Base-by-base conservation (phyloP, 2,113 vertebrate genomes). In the Rutilus rutilus region DNA sequence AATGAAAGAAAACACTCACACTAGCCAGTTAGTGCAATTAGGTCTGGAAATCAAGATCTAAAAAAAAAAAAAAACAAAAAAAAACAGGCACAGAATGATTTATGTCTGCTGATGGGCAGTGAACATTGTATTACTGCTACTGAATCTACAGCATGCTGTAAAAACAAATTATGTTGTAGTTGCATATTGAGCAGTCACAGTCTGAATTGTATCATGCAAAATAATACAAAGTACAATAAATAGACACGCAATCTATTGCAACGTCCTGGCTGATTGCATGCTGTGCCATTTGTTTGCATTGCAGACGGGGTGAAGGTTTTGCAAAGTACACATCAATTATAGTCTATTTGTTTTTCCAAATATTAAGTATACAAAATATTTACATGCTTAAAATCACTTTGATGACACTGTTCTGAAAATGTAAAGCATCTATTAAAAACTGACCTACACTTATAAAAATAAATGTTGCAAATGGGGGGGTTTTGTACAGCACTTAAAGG, bases 1-100 rank as follows among this genome's bases (percentile, higher is more conserved):
- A 89, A 85, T 77, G 80, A 71, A 54, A 52, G 71, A 82, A 86
- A 82, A 77, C 39, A 54, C 36, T 69, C 74, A 36, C 39, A 71
- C 54, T 7, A 27, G 83, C 59, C 5, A 64, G 62, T 65, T 80
- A 84, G 42, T 47, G 59, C 33, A 82, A 65, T 82, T 82, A 67
- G 45, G 79, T 45, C 17, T 82, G 42, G 62, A 47, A 82, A 82
- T 82, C 42, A 47, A 82, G 79, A 82, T 67, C 19, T 19, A n/a
- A 25, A 19, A 47, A 50, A 21, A 6, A 25, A 25, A 19, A 47
- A 50, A 21, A 6, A 30, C n/a, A 36, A 25, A 74, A n/a, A 74
- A 74, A 30, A 4, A 47, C 47, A 19, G 47, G 47, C 33, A 77
- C 25, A 9, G n/a, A 77, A 77, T 54, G 25, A 54, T 77, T 54